Base-by-base conservation (phyloP, 1,140 invertebrate genomes). In the Hestina assimilis region DNA sequence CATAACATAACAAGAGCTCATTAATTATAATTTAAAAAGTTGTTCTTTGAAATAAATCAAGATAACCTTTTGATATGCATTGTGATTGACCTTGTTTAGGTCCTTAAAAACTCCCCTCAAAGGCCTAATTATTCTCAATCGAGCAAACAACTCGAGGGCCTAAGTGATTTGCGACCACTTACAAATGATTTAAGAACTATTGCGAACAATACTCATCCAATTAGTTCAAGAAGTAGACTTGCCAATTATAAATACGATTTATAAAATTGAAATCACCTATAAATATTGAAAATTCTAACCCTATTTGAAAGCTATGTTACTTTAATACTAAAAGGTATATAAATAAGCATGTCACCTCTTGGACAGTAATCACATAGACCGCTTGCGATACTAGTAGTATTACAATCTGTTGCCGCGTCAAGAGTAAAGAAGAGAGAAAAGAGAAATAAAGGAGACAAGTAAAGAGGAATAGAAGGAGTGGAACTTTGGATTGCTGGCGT, bases 131-230 rank as follows among this genome's bases (percentile, higher is more conserved):
- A 54, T 60, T 48, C 14, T 47, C 35, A 42, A 57, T 41, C 24
- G 58, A 52, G 58, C 58, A 43, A 60, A 54, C 50, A 43, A 60
- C 50, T 47, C 41, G 35, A 31, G n/a, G n/a, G n/a, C n/a, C 38
- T 52, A 52, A 52, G 50, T 55, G 24, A 35, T 41, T 54, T 23
- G 58, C 51, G 51, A 60, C 50, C 58, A 53, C 58, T 60, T 31
- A 40, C 24, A 54, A 54, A 48, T 54, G 38, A 60, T 48, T 60
- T 60, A 60, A 60, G 58, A 54, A 60, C 50, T 60, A 60, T 54
- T 48, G 26, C 38, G 33, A 59, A 52, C 57, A 60, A 47, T 53
- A 47, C 43, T 46, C 50, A 38, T 35, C 40, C 58, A 60, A 60
- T 60, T 60, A 60, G 45, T 21, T 17, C 47, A 57, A 40, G 45